Base-by-base conservation (phyloP, 1,140 invertebrate genomes). In the Melipona quadrifasciata region DNA sequence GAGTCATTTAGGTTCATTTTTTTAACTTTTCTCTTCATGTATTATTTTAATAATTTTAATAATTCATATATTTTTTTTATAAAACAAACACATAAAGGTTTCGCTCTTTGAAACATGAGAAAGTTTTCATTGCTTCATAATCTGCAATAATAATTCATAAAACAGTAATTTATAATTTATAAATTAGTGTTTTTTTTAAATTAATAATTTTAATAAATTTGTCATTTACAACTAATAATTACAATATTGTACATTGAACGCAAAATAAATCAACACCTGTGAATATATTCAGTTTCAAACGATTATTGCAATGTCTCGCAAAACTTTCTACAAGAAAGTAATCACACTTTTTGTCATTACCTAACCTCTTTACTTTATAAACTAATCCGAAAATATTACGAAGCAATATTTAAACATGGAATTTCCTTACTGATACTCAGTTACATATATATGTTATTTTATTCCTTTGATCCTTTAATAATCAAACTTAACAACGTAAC, bases 1-100 rank as follows among this genome's bases (percentile, higher is more conserved):
- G 84, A 85, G 14, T 81, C 24, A 31, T 85, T 70, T 31, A 76
- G 61, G 11, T 27, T 71, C 84, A 85, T 85, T 61, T 57, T 39
- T 76, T 73, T 1, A 34, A 67, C 16, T 53, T n/a, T 58, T 34
- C 58, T 19, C n/a, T 80, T 0, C 19, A 34, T 12, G 19, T 55
- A 6, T 21, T 24, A 55, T 3, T 17, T 27, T 57, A 6, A 21
- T 21, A 11, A 19, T 14, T n/a, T 31, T 11, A 61, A 78, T 21
- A n/a, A 61, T n/a, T 24, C 4, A 61, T 34, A 53, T n/a, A n/a
- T n/a, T n/a, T n/a, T n/a, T 3, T 17, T 34, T 39, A 51, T 31
- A 31, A 12, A 19, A 21, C 31, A 19, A 55, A 21, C 14, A 53
- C n/a, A 24, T 17, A 68, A 5, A 24, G 27, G 27, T 6, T 61